Conservation (phyloP, 2,797 vertebrate genomes). For the Alca torda region DNA sequence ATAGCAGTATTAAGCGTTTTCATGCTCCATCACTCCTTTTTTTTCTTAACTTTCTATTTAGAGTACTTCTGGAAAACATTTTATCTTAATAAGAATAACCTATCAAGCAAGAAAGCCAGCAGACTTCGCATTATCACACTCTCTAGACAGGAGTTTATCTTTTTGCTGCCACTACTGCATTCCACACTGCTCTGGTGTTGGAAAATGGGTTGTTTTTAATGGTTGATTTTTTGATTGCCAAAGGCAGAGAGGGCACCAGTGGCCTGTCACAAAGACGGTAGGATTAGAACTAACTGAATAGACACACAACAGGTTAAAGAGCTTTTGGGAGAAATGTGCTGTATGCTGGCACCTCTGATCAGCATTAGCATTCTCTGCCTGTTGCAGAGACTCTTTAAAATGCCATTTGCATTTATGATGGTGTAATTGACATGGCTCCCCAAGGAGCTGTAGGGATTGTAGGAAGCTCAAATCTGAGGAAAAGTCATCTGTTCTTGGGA, state of each 20-base stretch:
- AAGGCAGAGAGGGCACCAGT: conserved; percentile 39
- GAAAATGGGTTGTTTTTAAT: conserved; percentile 64
- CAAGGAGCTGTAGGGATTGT: conserved; percentile 65
- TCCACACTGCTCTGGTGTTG: conserved; percentile 31
- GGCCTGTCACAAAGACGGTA: conserved; percentile 19
- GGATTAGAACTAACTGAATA: conserved; percentile 44
- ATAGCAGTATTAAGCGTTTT: neutral
- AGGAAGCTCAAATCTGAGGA: conserved; percentile 62
- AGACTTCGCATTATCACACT: conserved; percentile 35
- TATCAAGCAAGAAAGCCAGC: conserved; percentile 59
- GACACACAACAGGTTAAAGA: conserved; percentile 28
- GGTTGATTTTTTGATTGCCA: conserved; percentile 66
- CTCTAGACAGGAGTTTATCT: conserved; percentile 34
- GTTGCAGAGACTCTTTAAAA: conserved; percentile 73
- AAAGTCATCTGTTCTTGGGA: conserved; percentile 68
- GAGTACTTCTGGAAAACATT: conserved; percentile 39
- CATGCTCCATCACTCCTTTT: neutral
- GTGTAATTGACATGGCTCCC: conserved; percentile 75
- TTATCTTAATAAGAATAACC: conserved; percentile 71
- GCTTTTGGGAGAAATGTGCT: conserved; percentile 21
- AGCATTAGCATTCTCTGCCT: conserved; percentile 69
- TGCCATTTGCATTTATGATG: conserved; percentile 74
- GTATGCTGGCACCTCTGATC: conserved; percentile 3
- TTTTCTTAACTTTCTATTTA: conserved; percentile 30
- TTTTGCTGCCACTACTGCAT: conserved; percentile 56